Evolutionary conservation across 2,797 vertebrate species (phyloP).

Genomic region (Cynopterus sphinx): DNA sequence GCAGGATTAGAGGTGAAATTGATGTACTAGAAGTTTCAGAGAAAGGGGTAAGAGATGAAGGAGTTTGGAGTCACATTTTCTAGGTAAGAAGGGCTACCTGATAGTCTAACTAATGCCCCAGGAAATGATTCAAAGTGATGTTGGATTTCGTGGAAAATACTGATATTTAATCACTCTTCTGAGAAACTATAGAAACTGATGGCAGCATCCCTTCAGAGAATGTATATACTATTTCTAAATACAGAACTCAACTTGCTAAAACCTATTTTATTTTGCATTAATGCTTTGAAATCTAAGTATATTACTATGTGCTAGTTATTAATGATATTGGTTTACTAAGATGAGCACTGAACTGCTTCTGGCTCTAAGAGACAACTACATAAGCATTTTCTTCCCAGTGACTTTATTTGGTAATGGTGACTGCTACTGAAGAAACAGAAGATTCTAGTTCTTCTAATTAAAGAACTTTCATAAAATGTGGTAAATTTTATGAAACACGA

Average conservation of each 20-base stretch:
- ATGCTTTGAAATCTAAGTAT: neutral
- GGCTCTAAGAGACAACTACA: neutral
- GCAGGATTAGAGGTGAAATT: neutral
- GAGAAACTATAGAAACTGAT: neutral
- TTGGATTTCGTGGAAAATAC: neutral
- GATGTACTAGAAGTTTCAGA: neutral
- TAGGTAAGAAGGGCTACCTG: neutral
- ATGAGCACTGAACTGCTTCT: neutral
- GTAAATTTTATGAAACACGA: neutral
- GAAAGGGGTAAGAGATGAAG: neutral
- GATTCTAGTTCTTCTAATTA: neutral
- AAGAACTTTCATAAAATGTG: constrained; percentile 33
- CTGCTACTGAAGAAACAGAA: neutral
- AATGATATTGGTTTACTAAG: neutral
- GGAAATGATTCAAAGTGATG: neutral
- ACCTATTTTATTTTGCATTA: neutral
- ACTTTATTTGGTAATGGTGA: neutral
- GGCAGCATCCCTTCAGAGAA: neutral
- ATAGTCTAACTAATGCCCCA: neutral
- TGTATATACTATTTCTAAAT: neutral
- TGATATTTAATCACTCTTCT: neutral
- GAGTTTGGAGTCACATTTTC: neutral
- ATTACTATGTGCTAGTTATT: neutral
- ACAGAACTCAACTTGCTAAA: neutral
- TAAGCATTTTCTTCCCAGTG: neutral